Evolutionary conservation across 2,888 invertebrate genomes (phyloP), one percentile per base, ranked within the genome.

Genomic region (Metallyticus violacea): DNA sequence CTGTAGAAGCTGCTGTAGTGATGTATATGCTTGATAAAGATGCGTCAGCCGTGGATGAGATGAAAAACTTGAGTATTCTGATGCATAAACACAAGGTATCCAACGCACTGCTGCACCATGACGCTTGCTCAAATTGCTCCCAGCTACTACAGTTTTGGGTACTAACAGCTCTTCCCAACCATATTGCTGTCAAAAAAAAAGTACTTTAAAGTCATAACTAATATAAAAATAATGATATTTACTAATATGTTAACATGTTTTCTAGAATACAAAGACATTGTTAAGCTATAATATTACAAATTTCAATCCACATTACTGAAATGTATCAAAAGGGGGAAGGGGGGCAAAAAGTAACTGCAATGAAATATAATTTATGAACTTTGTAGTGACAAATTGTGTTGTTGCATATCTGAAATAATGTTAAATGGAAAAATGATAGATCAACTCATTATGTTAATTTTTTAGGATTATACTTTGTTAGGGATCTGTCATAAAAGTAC

Each of bases 111-210:
- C 91, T 88, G 93, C 93, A 89, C 93, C 90, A 7, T 90, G 90
- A 88, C 94, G 91, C 92, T 94, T 94, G 90, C 95, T 93, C 85
- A 96, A 93, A 93, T 96, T 96, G 25, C 92, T 92, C 89, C 94
- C 93, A 0, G 93, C 93, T 1, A 96, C 91, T 7, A 94, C 89
- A 87, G 94, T 93, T 0, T 95, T 94, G 0, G 92, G 92, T 62
- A 93, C 93, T 6, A 96, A 89, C 26, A 94, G 91, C 88, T 95
- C 95, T 88, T 93, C 90, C 85, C 92, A 92, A 62, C 94, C 92
- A 87, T 89, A 90, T 28, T 89, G 89, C 90, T 91, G 87, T 27
- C 7, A 25, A 86, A 87, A 88, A 29, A 6, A 6, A 29, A 29
- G 29, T 6, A n/a, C n/a, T n/a, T n/a, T n/a, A n/a, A n/a, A n/a